Conservation (phyloP, 2,797 vertebrate genomes). For the Rhinichthys osculus region DNA sequence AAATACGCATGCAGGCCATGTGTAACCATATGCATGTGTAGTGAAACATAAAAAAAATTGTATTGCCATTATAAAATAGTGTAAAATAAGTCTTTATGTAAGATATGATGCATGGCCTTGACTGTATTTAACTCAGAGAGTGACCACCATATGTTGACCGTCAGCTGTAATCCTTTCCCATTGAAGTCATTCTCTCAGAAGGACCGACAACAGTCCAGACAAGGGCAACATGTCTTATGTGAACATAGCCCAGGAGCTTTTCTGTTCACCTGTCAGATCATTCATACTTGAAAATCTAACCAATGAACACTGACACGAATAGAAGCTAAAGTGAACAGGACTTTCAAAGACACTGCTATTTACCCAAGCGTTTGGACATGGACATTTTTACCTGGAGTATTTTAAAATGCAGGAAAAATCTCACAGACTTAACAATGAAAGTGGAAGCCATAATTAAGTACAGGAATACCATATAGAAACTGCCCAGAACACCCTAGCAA, state of each 20-base stretch:
- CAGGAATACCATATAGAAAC: not conserved
- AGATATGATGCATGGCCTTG: not conserved
- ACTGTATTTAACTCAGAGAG: slow-evolving; percentile 6
- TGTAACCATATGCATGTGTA: no score
- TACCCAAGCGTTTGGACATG: not conserved
- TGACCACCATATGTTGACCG: slow-evolving; percentile 1
- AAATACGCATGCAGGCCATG: no score
- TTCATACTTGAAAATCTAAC: slow-evolving; percentile 2
- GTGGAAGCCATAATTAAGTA: not conserved
- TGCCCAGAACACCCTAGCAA: not conserved
- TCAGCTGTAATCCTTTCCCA: not conserved
- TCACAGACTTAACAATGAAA: not conserved
- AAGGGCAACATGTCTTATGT: slow-evolving; percentile 6
- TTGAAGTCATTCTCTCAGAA: slow-evolving; percentile 16
- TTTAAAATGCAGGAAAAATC: not conserved
- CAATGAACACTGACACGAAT: not conserved
- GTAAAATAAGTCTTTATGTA: not conserved
- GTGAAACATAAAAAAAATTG: no score
- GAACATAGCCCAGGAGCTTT: slow-evolving; percentile 12
- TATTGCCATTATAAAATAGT: not conserved
- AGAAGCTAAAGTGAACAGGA: not conserved
- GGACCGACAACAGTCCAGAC: not conserved
- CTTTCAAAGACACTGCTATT: not conserved
- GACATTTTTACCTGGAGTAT: not conserved
- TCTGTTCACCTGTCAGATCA: slow-evolving; percentile 24